Evolutionary conservation across 2,888 invertebrate genomes (phyloP).

Genomic region (Ernsta delagoae): DNA sequence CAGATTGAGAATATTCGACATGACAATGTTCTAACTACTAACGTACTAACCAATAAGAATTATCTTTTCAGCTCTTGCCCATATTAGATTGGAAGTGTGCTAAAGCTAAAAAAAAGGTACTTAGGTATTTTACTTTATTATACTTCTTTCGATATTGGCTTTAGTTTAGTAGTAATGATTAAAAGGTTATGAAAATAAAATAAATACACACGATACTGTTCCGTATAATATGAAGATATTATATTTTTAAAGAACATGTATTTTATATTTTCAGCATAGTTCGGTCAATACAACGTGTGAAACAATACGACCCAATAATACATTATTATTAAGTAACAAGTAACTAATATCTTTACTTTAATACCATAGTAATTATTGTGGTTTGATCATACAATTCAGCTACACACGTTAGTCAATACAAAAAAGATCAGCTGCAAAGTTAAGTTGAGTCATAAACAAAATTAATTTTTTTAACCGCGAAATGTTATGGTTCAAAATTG

Average conservation of each 20-base stretch:
- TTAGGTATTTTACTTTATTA: no score
- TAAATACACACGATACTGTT: conserved; percentile 36
- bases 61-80: no score
- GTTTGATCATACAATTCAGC: conserved; percentile 60
- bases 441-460: conserved; percentile 46
- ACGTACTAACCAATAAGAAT: no score
- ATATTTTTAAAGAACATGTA: conserved; percentile 84
- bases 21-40: no score
- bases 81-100: no score
- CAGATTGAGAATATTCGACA: no score
- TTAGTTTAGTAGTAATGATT: no score
- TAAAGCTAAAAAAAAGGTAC: no score
- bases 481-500: conserved; percentile 6
- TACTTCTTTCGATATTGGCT: no score
- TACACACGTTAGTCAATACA: conserved; percentile 77
- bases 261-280: conserved; percentile 77
- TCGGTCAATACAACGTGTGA: conserved; percentile 80
- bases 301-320: conserved; percentile 74
- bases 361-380: conserved; percentile 76
- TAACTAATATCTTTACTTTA: conserved; percentile 77
- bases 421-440: conserved; percentile 64
- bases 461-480: background rate
- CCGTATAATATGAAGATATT: conserved; percentile 80
- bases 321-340: conserved; percentile 68
- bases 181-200: conserved; percentile 17